Evolutionary conservation across 2,888 invertebrate genomes (phyloP).

Genomic region (Dryobota labecula): DNA sequence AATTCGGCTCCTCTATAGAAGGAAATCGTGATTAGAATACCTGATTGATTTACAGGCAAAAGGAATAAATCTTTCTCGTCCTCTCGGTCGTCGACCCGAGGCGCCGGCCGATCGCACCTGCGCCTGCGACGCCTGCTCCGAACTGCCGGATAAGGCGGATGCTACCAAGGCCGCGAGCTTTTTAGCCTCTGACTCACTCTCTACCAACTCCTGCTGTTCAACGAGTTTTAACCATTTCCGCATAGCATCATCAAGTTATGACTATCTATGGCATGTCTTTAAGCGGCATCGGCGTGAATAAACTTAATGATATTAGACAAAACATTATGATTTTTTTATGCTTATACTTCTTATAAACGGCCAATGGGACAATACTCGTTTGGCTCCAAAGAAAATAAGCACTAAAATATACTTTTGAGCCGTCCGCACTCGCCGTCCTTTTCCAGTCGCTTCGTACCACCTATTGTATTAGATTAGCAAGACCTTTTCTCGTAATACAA

Average conservation of each 20-base stretch:
- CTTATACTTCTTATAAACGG: background rate
- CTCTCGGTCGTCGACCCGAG: conserved; percentile 79
- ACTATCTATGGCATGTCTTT: conserved; percentile 20
- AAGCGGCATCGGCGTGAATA: background rate
- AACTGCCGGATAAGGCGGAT: conserved; percentile 75
- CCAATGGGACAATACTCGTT: background rate
- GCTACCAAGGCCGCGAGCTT: conserved; percentile 80
- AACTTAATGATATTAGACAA: conserved; percentile 15
- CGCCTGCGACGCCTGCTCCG: conserved; percentile 71
- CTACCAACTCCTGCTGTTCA: conserved; percentile 49
- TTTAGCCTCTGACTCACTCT: conserved; percentile 72
- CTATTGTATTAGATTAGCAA: conserved; percentile 12
- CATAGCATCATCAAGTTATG: conserved; percentile 44
- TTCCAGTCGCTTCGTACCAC: conserved; percentile 17
- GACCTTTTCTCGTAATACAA: conserved; percentile 2
- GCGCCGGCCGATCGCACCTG: conserved; percentile 82
- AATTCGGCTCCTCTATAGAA: background rate
- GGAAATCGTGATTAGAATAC: conserved; percentile 43
- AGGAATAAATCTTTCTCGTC: conserved; percentile 75
- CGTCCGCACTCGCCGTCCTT: background rate
- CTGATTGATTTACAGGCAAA: conserved; percentile 66
- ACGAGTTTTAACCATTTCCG: conserved; percentile 62
- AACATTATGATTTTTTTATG: background rate
- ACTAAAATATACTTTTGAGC: background rate
- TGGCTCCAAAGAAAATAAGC: background rate